Conservation (phyloP, 2,888 invertebrate genomes). For the Chymomyza fuscimana region DNA sequence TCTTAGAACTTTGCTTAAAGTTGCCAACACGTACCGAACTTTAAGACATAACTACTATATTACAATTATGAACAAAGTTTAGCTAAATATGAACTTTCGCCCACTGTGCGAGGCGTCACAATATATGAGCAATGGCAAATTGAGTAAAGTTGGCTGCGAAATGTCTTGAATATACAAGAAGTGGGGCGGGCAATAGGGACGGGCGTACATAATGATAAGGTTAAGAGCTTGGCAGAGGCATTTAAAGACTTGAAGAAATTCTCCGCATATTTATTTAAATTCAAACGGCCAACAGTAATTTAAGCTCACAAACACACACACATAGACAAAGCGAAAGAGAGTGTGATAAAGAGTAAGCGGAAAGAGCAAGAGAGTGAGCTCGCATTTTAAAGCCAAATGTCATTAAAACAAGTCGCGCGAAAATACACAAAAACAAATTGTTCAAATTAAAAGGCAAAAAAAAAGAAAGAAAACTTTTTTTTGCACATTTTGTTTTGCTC, state of each 20-base stretch:
- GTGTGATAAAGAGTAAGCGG: background rate
- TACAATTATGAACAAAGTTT: background rate
- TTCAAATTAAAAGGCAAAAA: conserved; percentile 66
- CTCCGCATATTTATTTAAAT: conserved; percentile 61
- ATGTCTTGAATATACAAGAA: conserved; percentile 28
- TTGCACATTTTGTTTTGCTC: conserved; percentile 7
- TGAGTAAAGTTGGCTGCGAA: conserved; percentile 42
- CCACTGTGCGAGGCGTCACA: background rate
- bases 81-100: background rate
- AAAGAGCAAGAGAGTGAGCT: background rate
- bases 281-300: conserved; percentile 68
- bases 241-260: conserved; percentile 28
- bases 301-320: conserved; percentile 32
- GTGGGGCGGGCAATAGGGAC: background rate
- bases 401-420: background rate
- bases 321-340: background rate
- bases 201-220: background rate
- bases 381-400: conserved; percentile 4
- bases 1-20: no score
- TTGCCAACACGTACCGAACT: background rate
- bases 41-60: background rate
- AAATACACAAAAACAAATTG: conserved; percentile 18
- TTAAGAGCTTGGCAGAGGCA: background rate
- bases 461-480: conserved; percentile 50
- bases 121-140: background rate